Conservation (phyloP, 1,140 invertebrate species). For the Calephelis virginiensis region DNA sequence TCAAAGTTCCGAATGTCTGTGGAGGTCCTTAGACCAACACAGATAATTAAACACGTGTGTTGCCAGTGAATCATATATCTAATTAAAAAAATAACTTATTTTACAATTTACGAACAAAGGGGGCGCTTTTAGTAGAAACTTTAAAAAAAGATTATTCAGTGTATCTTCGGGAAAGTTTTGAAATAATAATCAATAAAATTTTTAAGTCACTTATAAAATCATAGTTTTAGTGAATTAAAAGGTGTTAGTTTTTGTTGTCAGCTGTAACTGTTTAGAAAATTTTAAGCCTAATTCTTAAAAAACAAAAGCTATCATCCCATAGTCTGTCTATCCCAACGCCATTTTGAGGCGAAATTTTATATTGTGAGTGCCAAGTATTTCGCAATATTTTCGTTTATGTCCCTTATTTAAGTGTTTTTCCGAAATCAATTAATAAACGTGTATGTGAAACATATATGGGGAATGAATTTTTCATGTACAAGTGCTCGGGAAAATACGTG, state of each 20-base stretch:
- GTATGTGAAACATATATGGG: conserved; percentile 43
- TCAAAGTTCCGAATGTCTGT: no score
- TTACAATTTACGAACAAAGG: neutral
- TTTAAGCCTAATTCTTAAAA: conserved; percentile 65
- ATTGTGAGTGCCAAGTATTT: conserved; percentile 79
- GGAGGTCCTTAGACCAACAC: no score
- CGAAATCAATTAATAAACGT: conserved; percentile 41
- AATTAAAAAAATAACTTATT: neutral
- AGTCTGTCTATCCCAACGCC: conserved; percentile 73
- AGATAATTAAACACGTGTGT: conserved; percentile 16
- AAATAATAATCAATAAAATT: conserved; percentile 16
- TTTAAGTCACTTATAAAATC: neutral
- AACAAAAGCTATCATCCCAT: conserved; percentile 78
- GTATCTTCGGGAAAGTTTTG: conserved; percentile 5
- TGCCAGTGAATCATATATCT: neutral
- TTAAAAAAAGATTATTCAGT: conserved; percentile 15
- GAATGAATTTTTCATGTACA: conserved; percentile 31
- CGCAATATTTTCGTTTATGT: conserved; percentile 67
- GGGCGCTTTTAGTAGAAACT: conserved; percentile 17
- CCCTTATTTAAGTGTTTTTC: conserved; percentile 40
- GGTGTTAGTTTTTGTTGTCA: conserved; percentile 15
- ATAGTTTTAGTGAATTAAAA: neutral
- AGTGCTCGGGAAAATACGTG: conserved; percentile 30
- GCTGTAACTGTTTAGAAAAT: conserved; percentile 57
- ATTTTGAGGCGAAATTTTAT: conserved; percentile 79